phyloP scores from a whole-genome alignment of 2,797 vertebrate genomes.

The Arrhamphus sclerolepis region DNA sequence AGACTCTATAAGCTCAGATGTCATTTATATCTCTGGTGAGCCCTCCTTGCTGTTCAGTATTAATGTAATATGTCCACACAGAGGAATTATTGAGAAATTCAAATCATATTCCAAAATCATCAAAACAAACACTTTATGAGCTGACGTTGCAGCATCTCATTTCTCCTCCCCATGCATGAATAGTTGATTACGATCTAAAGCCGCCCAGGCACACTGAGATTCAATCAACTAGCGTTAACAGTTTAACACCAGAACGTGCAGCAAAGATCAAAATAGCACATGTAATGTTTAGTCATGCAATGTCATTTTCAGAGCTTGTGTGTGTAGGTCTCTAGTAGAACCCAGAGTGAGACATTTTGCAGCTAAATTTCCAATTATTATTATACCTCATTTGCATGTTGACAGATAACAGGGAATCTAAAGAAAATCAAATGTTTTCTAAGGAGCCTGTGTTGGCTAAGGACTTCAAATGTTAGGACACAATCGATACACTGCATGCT shows the following conservation, averaged over 20 bases:
- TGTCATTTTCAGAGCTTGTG: no score
- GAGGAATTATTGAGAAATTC: constrained; percentile 33
- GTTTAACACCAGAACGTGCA: no score
- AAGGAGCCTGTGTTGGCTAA: constrained; percentile 42
- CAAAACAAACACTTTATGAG: constrained; percentile 17
- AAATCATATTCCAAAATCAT: constrained; percentile 30
- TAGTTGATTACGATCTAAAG: no score
- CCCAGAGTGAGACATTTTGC: no score
- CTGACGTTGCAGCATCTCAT: constrained; percentile 14
- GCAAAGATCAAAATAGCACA: no score
- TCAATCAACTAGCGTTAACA: no score
- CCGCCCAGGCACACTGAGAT: no score
- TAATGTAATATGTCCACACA: constrained; percentile 30
- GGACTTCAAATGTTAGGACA: constrained; percentile 61
- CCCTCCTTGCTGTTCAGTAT: constrained; percentile 26
- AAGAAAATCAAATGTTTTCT: constrained; percentile 41
- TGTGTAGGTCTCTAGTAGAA: no score
- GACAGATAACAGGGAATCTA: background rate
- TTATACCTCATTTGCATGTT: background rate
- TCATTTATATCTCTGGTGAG: constrained; percentile 18
- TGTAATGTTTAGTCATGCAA: background rate
- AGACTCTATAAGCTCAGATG: constrained; percentile 35
- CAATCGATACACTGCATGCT: constrained; percentile 72
- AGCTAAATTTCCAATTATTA: no score
- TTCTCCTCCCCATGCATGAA: background rate